Conservation (phyloP, 2,113 vertebrate genomes). For the Eonycteris spelaea region DNA sequence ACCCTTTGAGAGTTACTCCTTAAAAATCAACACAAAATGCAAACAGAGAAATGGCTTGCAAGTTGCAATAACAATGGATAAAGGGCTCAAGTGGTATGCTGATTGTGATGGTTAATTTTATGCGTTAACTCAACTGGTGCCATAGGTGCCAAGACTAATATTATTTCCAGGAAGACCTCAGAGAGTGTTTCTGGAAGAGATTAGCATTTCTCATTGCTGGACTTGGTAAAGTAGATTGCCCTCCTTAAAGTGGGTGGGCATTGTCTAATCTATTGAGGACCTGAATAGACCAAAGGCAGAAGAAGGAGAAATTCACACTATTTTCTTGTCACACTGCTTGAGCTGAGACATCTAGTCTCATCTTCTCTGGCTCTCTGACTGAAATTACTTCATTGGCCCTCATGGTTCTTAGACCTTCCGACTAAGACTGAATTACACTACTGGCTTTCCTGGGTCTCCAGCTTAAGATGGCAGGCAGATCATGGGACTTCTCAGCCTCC, state of each 20-base stretch:
- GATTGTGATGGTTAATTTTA: not conserved
- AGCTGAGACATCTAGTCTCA: not conserved
- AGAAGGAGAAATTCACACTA: not conserved
- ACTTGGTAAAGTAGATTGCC: not conserved
- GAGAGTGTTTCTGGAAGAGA: not conserved
- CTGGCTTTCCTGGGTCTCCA: not conserved
- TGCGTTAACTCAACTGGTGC: not conserved
- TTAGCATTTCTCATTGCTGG: not conserved
- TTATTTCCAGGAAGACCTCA: not conserved
- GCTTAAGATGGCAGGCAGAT: not conserved
- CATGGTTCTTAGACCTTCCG: not conserved
- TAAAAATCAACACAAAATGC: conserved; percentile 21
- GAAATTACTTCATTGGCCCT: not conserved
- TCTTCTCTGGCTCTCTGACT: not conserved
- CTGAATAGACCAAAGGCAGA: not conserved
- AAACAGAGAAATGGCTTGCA: not conserved
- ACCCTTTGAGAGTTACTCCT: conserved; percentile 29
- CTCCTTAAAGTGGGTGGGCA: not conserved
- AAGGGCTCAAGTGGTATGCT: not conserved
- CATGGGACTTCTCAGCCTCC: not conserved
- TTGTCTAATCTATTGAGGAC: not conserved
- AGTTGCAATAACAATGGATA: not conserved
- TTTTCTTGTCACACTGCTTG: not conserved
- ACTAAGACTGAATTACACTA: not conserved
- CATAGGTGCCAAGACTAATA: not conserved